These are phyloP conservation scores for Catonia carolina DNA, from an alignment of 2,888 invertebrate genomes.

Conservation along the genomic window DNA sequence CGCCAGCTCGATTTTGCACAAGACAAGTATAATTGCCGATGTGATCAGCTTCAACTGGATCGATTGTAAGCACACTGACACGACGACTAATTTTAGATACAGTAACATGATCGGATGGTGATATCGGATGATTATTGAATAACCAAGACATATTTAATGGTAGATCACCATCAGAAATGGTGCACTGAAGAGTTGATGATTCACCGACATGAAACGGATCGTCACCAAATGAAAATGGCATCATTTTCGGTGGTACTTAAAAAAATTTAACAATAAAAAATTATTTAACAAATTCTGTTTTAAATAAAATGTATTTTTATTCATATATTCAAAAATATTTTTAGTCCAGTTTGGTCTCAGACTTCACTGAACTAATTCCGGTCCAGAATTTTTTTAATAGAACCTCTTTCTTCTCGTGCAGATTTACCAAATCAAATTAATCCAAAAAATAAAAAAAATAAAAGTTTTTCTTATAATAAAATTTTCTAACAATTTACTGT, in stretches of 20 bases:
- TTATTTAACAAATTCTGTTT: background rate
- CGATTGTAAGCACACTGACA: slow-evolving; percentile 56
- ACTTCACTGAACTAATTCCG: no score
- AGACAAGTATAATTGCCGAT: slow-evolving; percentile 68
- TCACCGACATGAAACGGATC: slow-evolving; percentile 32
- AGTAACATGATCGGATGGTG: slow-evolving; percentile 49
- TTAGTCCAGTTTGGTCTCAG: no score
- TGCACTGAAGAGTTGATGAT: slow-evolving; percentile 47
- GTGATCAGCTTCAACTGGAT: slow-evolving; percentile 62
- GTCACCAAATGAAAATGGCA: slow-evolving; percentile 35
- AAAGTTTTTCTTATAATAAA: no score
- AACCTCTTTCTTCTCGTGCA: no score
- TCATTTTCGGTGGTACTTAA: slow-evolving; percentile 33
- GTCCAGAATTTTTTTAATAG: no score
- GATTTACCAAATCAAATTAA: no score
- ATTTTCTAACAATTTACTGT: no score
- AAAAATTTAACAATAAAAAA: slow-evolving; percentile 2
- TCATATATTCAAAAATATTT: no score
- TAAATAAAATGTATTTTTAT: no score
- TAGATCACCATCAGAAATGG: slow-evolving; percentile 51
- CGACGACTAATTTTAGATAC: slow-evolving; percentile 53
- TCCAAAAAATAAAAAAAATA: no score
- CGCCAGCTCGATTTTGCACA: slow-evolving; percentile 61
- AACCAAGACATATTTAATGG: slow-evolving; percentile 63
- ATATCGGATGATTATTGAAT: slow-evolving; percentile 43